Evolutionary conservation across 2,113 vertebrate genomes (phyloP).

Genomic region (Oophaga pumilio): DNA sequence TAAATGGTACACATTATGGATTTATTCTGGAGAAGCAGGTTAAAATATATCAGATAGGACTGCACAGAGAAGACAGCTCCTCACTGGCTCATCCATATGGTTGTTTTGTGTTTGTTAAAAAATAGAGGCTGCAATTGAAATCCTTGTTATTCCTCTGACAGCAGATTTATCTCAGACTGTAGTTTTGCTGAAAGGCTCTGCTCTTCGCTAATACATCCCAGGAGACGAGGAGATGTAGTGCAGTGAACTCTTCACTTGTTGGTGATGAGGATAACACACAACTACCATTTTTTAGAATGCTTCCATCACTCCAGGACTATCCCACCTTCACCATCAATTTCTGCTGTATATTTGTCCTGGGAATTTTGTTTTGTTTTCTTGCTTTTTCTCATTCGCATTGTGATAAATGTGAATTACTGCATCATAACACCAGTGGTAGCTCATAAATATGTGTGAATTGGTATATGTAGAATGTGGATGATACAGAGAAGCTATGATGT

Average conservation of each 20-base stretch:
- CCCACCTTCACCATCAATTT: not conserved
- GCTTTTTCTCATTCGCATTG: not conserved
- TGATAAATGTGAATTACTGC: not conserved
- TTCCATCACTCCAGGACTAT: slow-evolving; percentile 1
- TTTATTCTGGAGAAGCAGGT: slow-evolving; percentile 25
- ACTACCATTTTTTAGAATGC: slow-evolving; percentile 19
- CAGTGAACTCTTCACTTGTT: slow-evolving; percentile 41
- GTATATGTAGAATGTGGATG: no score
- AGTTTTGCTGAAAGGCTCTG: slow-evolving; percentile 35
- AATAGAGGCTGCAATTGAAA: slow-evolving; percentile 34
- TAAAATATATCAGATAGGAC: slow-evolving; percentile 22
- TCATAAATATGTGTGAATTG: not conserved
- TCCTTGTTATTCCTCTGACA: slow-evolving; percentile 53
- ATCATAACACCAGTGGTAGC: not conserved
- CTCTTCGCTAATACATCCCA: slow-evolving; percentile 44
- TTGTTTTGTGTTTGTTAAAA: slow-evolving; percentile 48
- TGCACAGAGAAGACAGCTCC: not conserved
- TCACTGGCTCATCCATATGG: slow-evolving; percentile 1
- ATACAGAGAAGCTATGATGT: no score
- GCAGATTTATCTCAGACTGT: slow-evolving; percentile 44
- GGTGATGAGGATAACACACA: slow-evolving; percentile 12
- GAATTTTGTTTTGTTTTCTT: not conserved
- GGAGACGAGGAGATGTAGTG: slow-evolving; percentile 31
- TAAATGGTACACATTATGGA: slow-evolving; percentile 40
- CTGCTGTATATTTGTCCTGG: not conserved